Evolutionary conservation across 2,888 invertebrate species (phyloP), one percentile per base, ranked within the genome.

Genomic region (Coecobrya sp.): DNA sequence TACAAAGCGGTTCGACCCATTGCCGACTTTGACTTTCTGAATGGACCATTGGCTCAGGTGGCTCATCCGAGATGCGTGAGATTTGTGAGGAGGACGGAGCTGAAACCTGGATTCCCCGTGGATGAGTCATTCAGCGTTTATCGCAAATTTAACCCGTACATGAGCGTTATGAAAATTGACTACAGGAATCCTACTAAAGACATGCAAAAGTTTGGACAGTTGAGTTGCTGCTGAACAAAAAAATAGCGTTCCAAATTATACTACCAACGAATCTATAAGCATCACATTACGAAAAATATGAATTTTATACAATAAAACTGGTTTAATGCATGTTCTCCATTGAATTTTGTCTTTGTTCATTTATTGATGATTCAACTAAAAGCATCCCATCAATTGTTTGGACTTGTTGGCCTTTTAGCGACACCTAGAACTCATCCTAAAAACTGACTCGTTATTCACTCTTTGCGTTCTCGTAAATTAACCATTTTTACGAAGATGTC

Each of bases 131-230:
- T 42, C 27, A 70, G 68, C 11, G 30, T 52, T 11, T 52, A 42
- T 36, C 68, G 86, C 27, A 86, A 86, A 19, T 86, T 86, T 19
- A 86, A 86, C 19, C 70, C 86, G 10, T 86, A 86, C 70, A 68
- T 86, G 49, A 86, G 49, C 70, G 27, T 27, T 0, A 76, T 22
- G 30, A 62, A 81, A 55, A 89, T 86, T 16, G 76, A 62, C 13
- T 79, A 62, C 27, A 59, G 62, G 25, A 62, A n/a, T 22, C 82
- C 59, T 0, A 13, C 59, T 13, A 42, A 7, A 13, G 82, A 82
- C 36, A 13, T 82, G 81, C 13, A 0, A 3, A 76, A 76, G 0
- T 25, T n/a, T 45, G 76, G 49, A 19, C 0, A 8, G 76, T 49
- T 76, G 10, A 19, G 76, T 16, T 76, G 76, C 25, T 76, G 76